Percentiles rank a stretch among this genome's conserved stretches.
These are phyloP conservation scores for Lamellibrachia luymesi DNA, from an alignment of 1,140 invertebrate genomes.

Conservation along the genomic window DNA sequence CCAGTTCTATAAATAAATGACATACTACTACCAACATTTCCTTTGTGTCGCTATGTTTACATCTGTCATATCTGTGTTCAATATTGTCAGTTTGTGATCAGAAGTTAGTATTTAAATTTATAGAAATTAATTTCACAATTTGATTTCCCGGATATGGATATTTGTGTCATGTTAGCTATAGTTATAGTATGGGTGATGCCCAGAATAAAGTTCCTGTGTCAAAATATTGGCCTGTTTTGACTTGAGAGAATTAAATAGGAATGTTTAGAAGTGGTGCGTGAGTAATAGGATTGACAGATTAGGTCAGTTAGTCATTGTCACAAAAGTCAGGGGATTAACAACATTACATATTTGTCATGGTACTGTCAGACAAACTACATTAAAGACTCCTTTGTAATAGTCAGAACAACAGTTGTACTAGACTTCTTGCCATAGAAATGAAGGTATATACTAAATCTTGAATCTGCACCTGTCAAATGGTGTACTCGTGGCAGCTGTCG, in stretches of 20 bases:
- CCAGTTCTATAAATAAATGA: neutral
- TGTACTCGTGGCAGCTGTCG: neutral
- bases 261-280: neutral
- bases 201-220: neutral
- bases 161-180: neutral
- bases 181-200: neutral
- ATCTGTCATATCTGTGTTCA: neutral
- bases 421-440: neutral
- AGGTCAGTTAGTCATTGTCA: neutral
- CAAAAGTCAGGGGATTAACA: neutral
- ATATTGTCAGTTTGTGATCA: neutral
- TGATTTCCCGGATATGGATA: neutral
- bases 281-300: neutral
- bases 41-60: neutral
- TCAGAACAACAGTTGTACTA: neutral
- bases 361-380: neutral
- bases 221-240: neutral
- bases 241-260: neutral
- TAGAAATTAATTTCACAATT: neutral
- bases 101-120: neutral
- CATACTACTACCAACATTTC: neutral
- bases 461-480: neutral
- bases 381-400: neutral
- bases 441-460: neutral
- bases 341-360: neutral